These are phyloP conservation scores for Leptarthrus brevirostris DNA, from an alignment of 2,888 invertebrate species.

Conservation along the genomic window DNA sequence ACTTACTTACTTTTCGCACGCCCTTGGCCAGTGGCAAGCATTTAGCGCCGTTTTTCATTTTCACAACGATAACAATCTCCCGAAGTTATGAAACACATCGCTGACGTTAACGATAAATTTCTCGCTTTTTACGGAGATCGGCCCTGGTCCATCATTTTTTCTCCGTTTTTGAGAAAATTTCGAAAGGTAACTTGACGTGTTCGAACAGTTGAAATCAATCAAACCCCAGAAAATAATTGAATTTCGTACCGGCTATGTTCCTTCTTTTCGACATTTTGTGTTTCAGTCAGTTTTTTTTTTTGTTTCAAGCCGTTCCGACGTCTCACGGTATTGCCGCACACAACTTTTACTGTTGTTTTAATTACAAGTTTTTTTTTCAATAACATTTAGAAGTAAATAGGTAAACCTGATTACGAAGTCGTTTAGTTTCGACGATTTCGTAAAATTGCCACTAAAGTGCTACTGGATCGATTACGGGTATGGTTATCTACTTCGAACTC, in stretches of 20 bases:
- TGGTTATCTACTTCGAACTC: not conserved
- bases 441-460: not conserved
- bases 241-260: not conserved
- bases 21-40: conserved; percentile 36
- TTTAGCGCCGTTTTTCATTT: conserved; percentile 43
- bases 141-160: conserved; percentile 17
- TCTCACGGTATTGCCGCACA: conserved; percentile 3
- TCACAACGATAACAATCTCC: conserved; percentile 20
- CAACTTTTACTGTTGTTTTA: conserved; percentile 33
- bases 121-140: not conserved
- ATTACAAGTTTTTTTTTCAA: conserved; percentile 16
- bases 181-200: not conserved
- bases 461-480: not conserved
- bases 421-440: conserved; percentile 19
- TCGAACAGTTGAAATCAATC: conserved; percentile 27
- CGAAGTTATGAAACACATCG: conserved; percentile 24
- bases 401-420: conserved; percentile 2
- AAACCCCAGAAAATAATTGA: conserved; percentile 8
- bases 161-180: not conserved
- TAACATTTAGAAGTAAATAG: conserved; percentile 8
- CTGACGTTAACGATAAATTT: conserved; percentile 4
- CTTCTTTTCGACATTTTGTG: conserved; percentile 10
- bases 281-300: not conserved
- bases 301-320: not conserved
- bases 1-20: conserved; percentile 18